These are phyloP conservation scores for Diorhabda sublineata DNA, from an alignment of 1,140 invertebrate genomes.

Conservation along the genomic window DNA sequence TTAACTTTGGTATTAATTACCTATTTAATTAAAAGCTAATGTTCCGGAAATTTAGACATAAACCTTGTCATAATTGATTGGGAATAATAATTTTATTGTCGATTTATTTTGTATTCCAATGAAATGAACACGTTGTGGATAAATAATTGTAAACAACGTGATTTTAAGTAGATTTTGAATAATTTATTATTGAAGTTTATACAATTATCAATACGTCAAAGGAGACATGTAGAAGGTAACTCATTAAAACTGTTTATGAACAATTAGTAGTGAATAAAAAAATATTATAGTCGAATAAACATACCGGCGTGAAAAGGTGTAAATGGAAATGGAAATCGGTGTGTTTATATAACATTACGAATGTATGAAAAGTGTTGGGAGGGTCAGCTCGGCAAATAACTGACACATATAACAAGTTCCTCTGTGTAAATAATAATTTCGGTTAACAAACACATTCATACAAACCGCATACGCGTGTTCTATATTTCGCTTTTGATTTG, in stretches of 20 bases:
- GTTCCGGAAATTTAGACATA: too few relatives aligned
- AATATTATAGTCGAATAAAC: constrained; percentile 23
- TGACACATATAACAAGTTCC: constrained; percentile 41
- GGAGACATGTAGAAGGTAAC: neutral
- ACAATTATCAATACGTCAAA: too few relatives aligned
- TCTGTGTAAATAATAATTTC: constrained; percentile 47
- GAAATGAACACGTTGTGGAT: too few relatives aligned
- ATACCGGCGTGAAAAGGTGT: constrained; percentile 29
- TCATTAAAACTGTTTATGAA: constrained; percentile 24
- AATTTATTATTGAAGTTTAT: too few relatives aligned
- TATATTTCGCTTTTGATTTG: constrained; percentile 12
- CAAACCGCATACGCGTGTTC: neutral
- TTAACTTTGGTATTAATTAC: too few relatives aligned
- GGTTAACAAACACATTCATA: constrained; percentile 42
- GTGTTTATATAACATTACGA: constrained; percentile 46
- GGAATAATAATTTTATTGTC: too few relatives aligned
- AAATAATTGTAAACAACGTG: too few relatives aligned
- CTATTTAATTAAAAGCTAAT: too few relatives aligned
- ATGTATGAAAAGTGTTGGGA: constrained; percentile 38
- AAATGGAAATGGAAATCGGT: constrained; percentile 17
- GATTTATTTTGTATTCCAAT: too few relatives aligned
- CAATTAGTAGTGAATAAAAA: constrained; percentile 24
- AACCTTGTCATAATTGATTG: too few relatives aligned
- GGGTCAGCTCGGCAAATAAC: constrained; percentile 42
- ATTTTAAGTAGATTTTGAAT: too few relatives aligned